Conservation (phyloP, 2,888 invertebrate genomes). For the Caenorhabditis auriculariae region DNA sequence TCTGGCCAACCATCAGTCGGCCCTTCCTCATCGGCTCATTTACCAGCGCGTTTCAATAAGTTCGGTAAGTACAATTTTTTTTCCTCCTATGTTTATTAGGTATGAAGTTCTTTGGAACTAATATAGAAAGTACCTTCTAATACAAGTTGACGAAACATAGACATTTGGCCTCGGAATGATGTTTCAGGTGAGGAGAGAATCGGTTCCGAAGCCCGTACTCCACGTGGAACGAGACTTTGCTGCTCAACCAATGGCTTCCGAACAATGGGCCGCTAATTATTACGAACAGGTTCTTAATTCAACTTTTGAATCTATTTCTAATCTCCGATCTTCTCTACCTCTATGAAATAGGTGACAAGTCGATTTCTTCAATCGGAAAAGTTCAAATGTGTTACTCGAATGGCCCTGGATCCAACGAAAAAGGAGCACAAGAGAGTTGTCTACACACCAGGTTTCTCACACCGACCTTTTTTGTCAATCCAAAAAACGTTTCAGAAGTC, state of each 20-base stretch:
- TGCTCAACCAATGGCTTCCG: conserved; percentile 34
- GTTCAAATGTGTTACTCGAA: conserved; percentile 15
- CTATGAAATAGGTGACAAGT: conserved; percentile 5
- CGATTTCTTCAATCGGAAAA: conserved; percentile 14
- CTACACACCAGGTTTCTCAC: too few relatives aligned
- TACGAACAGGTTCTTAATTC: conserved; percentile 13
- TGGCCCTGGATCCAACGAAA: conserved; percentile 21
- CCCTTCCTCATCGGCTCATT: conserved; percentile 30
- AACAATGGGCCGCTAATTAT: conserved; percentile 41
- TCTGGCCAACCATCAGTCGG: conserved; percentile 18
- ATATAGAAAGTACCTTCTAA: too few relatives aligned
- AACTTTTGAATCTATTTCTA: background rate
- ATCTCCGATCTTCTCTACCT: background rate
- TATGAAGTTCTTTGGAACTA: too few relatives aligned
- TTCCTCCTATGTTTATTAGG: conserved; percentile 6
- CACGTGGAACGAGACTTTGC: background rate
- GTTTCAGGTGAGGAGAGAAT: too few relatives aligned
- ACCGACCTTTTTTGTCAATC: too few relatives aligned
- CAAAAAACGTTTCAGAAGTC: too few relatives aligned
- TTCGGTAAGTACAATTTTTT: background rate
- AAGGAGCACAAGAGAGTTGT: conserved; percentile 10
- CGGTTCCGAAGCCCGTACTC: too few relatives aligned
- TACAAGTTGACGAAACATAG: too few relatives aligned
- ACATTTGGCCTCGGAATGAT: too few relatives aligned
- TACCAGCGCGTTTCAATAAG: conserved; percentile 4